Evolutionary conservation across 2,888 invertebrate species (phyloP), one percentile per base, ranked within the genome.

Genomic region (Pterostichus niger): DNA sequence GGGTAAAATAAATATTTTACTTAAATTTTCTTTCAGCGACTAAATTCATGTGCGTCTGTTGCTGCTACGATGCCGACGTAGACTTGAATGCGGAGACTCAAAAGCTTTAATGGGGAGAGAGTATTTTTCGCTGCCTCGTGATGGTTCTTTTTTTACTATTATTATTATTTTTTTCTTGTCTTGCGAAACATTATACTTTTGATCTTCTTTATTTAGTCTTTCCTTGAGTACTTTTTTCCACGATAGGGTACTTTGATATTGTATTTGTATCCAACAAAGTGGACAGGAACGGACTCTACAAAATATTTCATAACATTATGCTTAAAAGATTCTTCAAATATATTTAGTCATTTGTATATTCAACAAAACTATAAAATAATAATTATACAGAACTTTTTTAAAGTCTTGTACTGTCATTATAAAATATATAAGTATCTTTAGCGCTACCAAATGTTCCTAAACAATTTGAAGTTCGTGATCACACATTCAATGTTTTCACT

Each of bases 1-100:
- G 83, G 77, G 10, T 77, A 83, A 76, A 83, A 83, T 83, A 83
- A 83, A 83, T 83, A 83, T 83, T 83, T 83, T 83, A 83, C 77
- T 83, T 77, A 77, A 83, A 83, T 83, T 83, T 83, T 83, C 83
- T 83, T 83, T 83, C 49, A 82, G 35, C 44, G 64, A 54, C 75
- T 75, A 44, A 54, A 54, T 54, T 56, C 64, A 64, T 35, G 61
- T 73, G 31, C 52, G 11, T 52, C 54, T 56, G 31, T n/a, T 33
- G 76, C 24, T 6, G 64, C 61, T 9, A 10, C 64, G 13, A 52
- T 52, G 52, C n/a, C 35, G 35, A 68, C 35, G 15, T 35, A 13
- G 49, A 49, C 49, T 3, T n/a, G 11, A 13, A 49, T 17, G 49
- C 11, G 11, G n/a, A 49, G 49, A 13, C 49, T 2, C 49, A 2